phyloP scores from a whole-genome alignment of 2,888 invertebrate species.

The Galerucella pusilla region DNA sequence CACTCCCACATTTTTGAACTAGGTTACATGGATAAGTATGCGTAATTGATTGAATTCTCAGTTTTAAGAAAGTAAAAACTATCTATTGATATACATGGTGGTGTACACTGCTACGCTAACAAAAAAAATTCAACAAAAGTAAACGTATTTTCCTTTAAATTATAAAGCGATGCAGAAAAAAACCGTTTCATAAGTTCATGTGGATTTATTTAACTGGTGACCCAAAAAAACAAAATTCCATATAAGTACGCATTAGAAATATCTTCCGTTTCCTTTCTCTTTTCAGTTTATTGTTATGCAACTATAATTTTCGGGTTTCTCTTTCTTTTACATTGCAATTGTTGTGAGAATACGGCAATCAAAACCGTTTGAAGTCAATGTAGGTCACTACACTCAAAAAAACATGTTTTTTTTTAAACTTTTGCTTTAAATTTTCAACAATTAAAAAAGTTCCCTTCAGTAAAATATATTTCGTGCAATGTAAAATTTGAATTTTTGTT shows the following conservation, averaged over 20 bases:
- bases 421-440: neutral
- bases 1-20: slow-evolving; percentile 20
- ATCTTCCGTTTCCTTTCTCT: slow-evolving; percentile 42
- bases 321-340: slow-evolving; percentile 40
- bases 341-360: slow-evolving; percentile 23
- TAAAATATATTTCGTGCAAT: too few species aligned
- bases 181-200: slow-evolving; percentile 32
- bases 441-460: too few species aligned
- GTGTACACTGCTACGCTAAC: neutral
- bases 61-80: slow-evolving; percentile 1
- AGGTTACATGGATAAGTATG: slow-evolving; percentile 8
- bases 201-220: slow-evolving; percentile 29
- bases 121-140: neutral
- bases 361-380: slow-evolving; percentile 29
- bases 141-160: neutral
- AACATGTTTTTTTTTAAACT: neutral
- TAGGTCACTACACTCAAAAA: slow-evolving; percentile 27
- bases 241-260: slow-evolving; percentile 36
- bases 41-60: neutral
- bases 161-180: neutral
- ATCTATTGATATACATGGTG: neutral
- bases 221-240: slow-evolving; percentile 42
- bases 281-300: slow-evolving; percentile 38
- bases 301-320: slow-evolving; percentile 44
- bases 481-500: neutral